Conservation (phyloP, 2,113 vertebrate genomes). For the human (Homo sapiens) region DNA sequence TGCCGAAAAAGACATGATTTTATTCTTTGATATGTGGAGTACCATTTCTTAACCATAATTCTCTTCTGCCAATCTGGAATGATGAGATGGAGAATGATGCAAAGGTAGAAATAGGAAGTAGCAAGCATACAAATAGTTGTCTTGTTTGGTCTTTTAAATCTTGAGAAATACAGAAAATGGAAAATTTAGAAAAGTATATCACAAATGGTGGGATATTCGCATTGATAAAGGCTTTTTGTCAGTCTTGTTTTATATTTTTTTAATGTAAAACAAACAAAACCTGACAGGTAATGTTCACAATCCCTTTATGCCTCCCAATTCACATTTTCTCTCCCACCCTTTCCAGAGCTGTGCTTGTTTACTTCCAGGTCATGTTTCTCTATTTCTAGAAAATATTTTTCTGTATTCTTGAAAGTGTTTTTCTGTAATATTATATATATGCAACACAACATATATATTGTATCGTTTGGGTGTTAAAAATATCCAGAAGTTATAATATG, state of each 20-base stretch:
- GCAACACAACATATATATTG: background rate
- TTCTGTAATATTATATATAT: background rate
- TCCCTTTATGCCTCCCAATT: background rate
- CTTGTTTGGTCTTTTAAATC: background rate
- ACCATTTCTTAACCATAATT: background rate
- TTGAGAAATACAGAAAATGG: background rate
- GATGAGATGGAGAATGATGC: background rate
- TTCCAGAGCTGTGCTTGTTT: background rate
- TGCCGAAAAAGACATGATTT: no score
- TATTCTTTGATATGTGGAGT: no score
- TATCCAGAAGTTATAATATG: conserved; percentile 32
- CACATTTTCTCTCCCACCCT: background rate
- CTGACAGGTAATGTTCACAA: background rate
- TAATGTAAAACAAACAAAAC: background rate
- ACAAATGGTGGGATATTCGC: background rate
- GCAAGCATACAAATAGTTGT: background rate
- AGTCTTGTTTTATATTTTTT: conserved; percentile 1
- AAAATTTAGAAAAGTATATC: background rate
- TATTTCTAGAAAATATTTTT: background rate
- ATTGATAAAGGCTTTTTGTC: background rate
- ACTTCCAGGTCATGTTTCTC: background rate
- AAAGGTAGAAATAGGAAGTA: background rate
- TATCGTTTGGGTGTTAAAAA: background rate
- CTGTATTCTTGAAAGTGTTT: background rate
- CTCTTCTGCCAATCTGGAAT: background rate